Evolutionary conservation across 2,113 vertebrate genomes (phyloP), one percentile per base, ranked within the genome.

Genomic region (Mormyrus iriodes): DNA sequence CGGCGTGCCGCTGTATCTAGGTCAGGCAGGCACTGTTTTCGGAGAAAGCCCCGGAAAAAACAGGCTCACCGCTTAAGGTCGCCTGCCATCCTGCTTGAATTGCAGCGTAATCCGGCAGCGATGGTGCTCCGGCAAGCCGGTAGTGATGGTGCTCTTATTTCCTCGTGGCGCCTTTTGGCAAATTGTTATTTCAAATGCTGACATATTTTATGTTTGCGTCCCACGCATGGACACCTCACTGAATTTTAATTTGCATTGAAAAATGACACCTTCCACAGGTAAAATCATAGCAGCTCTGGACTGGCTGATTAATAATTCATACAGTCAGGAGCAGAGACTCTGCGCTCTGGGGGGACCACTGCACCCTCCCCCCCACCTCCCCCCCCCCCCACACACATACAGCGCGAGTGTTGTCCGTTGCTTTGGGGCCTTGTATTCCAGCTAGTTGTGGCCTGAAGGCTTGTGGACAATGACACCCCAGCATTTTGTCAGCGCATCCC

Each of bases 281-380:
- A 49, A 58, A 84, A 17, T n/a, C 27, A 46, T 17, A 51, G 42
- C 19, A 7, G 13, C 69, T n/a, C 31, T 46, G 76, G 39, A 48
- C 79, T 42, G 4, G 24, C 8, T 55, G 10, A 53, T 89, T 89
- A 89, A 89, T 89, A 83, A 89, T 89, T 89, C 76, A 89, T 89
- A 19, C 9, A 8, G 76, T 55, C 13, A 85, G 24, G 53, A 31
- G 76, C 39, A 46, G 21, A 55, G 76, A 55, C 46, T 35, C 31
- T 19, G 35, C 73, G 27, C 35, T 61, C 88, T 19, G 4, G 44
- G 48, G 44, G 42, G 69, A 39, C 0, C 55, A n/a, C 55, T 15
- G 69, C 69, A 19, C 69, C 3, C 69, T 15, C 51, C 69, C 69
- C 2, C 44, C 2, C n/a, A n/a, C n/a, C n/a, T n/a, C 24, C 2